A percentile compares a stretch with the other conserved stretches of the same genome.
These are phyloP conservation scores for Digitonthophagus gazella DNA, from an alignment of 2,888 invertebrate species.

Conservation along the genomic window DNA sequence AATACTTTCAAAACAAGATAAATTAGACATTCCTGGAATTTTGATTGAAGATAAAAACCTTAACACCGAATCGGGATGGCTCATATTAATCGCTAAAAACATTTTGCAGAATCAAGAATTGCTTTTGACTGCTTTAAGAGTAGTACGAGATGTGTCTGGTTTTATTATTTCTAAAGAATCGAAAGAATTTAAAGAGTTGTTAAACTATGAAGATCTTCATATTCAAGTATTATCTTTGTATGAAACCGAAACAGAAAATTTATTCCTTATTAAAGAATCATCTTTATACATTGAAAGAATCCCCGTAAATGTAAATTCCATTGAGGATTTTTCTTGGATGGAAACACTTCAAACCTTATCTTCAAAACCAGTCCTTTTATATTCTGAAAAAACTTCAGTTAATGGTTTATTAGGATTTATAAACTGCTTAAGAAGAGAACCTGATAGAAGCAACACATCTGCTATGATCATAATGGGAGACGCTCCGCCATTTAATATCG, in stretches of 20 bases:
- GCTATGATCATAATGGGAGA: conserved; percentile 62
- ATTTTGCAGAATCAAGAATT: conserved; percentile 6
- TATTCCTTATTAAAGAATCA: conserved; percentile 7
- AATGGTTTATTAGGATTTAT: conserved; percentile 82
- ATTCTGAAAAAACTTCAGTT: conserved; percentile 55
- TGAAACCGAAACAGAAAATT: conserved; percentile 12
- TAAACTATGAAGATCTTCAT: background rate
- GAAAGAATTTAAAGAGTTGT: conserved; percentile 6
- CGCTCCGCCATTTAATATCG: no score
- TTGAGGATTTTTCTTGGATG: conserved; percentile 16
- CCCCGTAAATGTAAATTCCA: background rate
- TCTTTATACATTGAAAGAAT: background rate
- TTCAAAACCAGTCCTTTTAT: conserved; percentile 54
- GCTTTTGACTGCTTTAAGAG: conserved; percentile 8
- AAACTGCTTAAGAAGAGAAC: no score
- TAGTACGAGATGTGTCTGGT: conserved; percentile 11
- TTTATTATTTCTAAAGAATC: conserved; percentile 25
- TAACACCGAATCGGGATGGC: conserved; percentile 38
- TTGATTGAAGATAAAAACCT: conserved; percentile 64
- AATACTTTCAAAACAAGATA: conserved; percentile 56
- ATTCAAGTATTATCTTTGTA: conserved; percentile 6
- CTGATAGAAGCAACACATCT: conserved; percentile 52
- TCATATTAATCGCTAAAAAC: conserved; percentile 36
- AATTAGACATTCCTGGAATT: conserved; percentile 55
- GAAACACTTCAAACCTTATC: conserved; percentile 7